phyloP scores from a whole-genome alignment of 1,140 invertebrate genomes.

The Luehdorfia chinensis region DNA sequence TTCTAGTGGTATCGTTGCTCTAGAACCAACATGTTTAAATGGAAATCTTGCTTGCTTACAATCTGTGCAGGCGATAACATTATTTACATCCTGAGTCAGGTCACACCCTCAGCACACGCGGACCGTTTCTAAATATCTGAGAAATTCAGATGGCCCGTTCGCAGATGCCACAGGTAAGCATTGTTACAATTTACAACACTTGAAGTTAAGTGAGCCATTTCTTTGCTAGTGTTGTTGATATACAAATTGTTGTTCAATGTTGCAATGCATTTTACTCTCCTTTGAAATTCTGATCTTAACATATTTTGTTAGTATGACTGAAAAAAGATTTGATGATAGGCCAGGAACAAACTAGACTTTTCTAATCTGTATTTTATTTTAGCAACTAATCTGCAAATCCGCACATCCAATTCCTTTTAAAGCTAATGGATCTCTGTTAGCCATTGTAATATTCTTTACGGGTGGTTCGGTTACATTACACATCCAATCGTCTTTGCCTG shows the following conservation, averaged over 20 bases:
- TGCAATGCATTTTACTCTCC: conserved; percentile 16
- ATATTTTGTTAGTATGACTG: conserved; percentile 24
- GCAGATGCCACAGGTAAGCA: conserved; percentile 21
- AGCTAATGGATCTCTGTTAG: conserved; percentile 25
- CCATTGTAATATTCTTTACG: conserved; percentile 26
- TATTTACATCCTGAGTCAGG: conserved; percentile 15
- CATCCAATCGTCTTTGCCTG: conserved; percentile 20
- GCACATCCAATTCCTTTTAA: conserved; percentile 24
- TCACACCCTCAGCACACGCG: conserved; percentile 17
- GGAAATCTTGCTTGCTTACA: conserved; percentile 10
- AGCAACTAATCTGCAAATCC: conserved; percentile 16
- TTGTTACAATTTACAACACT: conserved; percentile 11
- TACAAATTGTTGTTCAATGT: conserved; percentile 20
- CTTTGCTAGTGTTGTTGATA: conserved; percentile 13
- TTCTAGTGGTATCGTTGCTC: conserved; percentile 1
- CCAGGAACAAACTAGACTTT: conserved; percentile 27
- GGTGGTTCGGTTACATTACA: conserved; percentile 27
- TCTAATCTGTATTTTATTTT: conserved; percentile 20
- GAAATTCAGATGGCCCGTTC: conserved; percentile 25
- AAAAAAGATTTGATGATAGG: conserved; percentile 22
- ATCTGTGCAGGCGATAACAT: conserved; percentile 16
- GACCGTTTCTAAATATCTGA: conserved; percentile 20
- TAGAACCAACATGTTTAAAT: conserved; percentile 11
- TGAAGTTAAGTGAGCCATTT: conserved; percentile 8
- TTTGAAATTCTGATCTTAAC: conserved; percentile 11